A percentile compares a stretch with the other conserved stretches of the same genome.
Conservation (phyloP, 1,140 invertebrate genomes). For the Marisa cornuarietis region DNA sequence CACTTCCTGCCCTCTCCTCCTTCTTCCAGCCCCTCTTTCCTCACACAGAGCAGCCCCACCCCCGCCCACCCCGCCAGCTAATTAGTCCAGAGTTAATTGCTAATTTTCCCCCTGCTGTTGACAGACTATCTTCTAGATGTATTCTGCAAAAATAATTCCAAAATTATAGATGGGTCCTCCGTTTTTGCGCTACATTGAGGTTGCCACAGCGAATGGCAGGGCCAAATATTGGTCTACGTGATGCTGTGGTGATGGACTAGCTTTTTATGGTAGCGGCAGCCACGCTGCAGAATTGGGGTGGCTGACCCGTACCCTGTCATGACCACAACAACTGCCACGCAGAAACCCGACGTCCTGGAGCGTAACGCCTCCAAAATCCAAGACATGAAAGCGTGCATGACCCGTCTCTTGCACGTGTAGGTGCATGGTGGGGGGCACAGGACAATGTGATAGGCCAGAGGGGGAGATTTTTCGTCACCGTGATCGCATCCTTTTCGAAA, state of each 20-base stretch:
- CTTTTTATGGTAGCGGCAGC: neutral
- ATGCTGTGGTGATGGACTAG: neutral
- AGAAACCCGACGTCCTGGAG: neutral
- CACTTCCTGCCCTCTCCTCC: neutral
- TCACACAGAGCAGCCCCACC: neutral
- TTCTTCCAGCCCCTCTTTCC: neutral
- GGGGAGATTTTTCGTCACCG: neutral
- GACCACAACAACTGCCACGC: conserved; percentile 9
- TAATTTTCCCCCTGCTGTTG: conserved; percentile 17
- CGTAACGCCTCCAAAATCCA: neutral
- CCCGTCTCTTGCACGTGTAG: neutral
- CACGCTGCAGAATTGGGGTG: neutral
- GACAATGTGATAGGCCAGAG: neutral
- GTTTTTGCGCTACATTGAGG: neutral
- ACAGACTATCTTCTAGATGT: conserved; percentile 5
- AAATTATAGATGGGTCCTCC: conserved; percentile 13
- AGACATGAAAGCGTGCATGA: neutral
- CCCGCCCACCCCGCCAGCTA: neutral
- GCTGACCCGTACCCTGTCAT: conserved; percentile 6
- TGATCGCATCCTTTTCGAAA: too few relatives aligned
- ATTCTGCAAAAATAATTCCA: conserved; percentile 12
- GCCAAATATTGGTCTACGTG: conserved; percentile 19
- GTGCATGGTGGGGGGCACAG: neutral
- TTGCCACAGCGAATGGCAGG: neutral
- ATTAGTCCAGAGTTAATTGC: conserved; percentile 19